Evolutionary conservation across 2,888 invertebrate genomes (phyloP), one percentile per base, ranked within the genome.

Genomic region (Leptopterna dolabrata): DNA sequence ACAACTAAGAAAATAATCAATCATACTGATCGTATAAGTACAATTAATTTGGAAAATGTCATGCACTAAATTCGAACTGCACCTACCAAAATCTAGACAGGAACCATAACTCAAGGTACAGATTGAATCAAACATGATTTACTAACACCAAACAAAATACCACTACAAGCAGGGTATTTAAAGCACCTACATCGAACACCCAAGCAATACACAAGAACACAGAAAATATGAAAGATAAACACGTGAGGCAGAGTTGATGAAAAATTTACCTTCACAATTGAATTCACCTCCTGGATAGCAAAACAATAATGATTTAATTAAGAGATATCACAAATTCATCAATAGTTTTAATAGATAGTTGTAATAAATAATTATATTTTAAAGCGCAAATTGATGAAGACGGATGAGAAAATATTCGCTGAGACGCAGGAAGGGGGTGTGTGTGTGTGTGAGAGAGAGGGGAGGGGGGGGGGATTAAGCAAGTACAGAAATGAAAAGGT

Each of bases 221-320:
- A 3, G 9, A 76, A 36, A 43, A 43, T n/a, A 55, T n/a, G 43
- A 76, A 76, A 76, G 43, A 76, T 43, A 55, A 55, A 76, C 76
- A 76, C 41, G 41, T 76, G 43, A 76, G 76, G 76, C 14, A n/a
- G 43, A 76, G 43, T 76, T 36, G 76, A 76, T 76, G 1, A 43
- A 76, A 43, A 76, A 76, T 1, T 76, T 76, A 76, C 76, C 76
- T 76, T 76, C 73, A 36, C 11, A 30, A 43, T 36, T 16, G 41
- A 43, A 76, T 76, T 76, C 76, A 76, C 76, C 76, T 76, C 76
- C 76, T 76, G 76, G 76, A 76, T 76, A 76, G 76, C 76, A 76
- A 76, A 76, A 76, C 76, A 76, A 76, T 24, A 76, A 76, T 43
- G 76, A 16, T 76, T 76, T 76, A 76, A 43, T 76, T 29, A 73